These are phyloP conservation scores for Cyphomyrus discorhynchus DNA, from an alignment of 2,113 vertebrate species.

Conservation along the genomic window DNA sequence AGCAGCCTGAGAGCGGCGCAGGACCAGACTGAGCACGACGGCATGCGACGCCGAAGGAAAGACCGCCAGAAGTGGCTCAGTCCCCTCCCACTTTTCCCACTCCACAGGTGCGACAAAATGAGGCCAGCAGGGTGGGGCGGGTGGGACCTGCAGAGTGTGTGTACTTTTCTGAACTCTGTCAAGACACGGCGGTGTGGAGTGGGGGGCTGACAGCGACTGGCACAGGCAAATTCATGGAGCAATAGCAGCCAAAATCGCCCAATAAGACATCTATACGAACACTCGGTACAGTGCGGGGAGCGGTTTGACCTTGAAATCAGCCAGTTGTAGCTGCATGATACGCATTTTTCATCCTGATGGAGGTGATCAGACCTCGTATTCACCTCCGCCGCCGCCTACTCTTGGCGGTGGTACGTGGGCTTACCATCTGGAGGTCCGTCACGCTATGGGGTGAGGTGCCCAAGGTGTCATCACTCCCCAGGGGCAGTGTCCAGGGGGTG, in stretches of 20 bases:
- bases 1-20: not conserved
- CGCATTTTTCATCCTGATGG: not conserved
- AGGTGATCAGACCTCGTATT: not conserved
- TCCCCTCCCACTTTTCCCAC: not conserved
- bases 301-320: not conserved
- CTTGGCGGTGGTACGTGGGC: not conserved
- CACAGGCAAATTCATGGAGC: not conserved
- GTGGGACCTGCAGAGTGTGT: not conserved
- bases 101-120: not conserved
- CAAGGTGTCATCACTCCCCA: slow-evolving; percentile 62
- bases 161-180: not conserved
- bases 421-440: slow-evolving; percentile 72
- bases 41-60: not conserved
- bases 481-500: slow-evolving; percentile 83
- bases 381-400: too few species aligned
- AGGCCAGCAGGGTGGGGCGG: not conserved
- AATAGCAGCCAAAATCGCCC: not conserved
- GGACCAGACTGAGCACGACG: not conserved
- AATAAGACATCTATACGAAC: not conserved
- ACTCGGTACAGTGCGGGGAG: not conserved
- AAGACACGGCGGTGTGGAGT: not conserved
- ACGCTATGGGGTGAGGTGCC: slow-evolving; percentile 62
- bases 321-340: not conserved
- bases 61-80: not conserved
- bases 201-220: not conserved